Conservation (phyloP, 1,140 invertebrate genomes). For the Scaptomyza graminum region DNA sequence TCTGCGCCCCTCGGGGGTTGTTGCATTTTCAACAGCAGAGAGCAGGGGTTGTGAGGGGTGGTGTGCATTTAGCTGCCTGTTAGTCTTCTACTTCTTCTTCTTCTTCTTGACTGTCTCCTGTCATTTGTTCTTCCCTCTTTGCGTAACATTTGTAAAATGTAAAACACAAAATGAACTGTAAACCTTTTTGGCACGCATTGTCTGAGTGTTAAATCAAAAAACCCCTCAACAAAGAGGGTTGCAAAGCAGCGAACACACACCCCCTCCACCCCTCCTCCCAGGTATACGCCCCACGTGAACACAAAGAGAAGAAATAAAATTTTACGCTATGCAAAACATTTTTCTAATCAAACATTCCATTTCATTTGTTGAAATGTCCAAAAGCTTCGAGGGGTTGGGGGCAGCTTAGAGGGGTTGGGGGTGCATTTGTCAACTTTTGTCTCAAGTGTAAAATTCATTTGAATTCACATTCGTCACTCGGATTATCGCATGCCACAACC, state of each 20-base stretch:
- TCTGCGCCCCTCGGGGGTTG: slow-evolving; percentile 57
- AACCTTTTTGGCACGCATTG: slow-evolving; percentile 76
- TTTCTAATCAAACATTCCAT: slow-evolving; percentile 82
- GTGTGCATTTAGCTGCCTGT: slow-evolving; percentile 37
- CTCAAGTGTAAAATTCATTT: slow-evolving; percentile 80
- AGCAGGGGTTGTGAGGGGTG: slow-evolving; percentile 2
- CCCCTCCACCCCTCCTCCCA: slow-evolving; percentile 6
- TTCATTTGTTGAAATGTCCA: slow-evolving; percentile 57
- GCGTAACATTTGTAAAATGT: slow-evolving; percentile 58
- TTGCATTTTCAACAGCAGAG: slow-evolving; percentile 15
- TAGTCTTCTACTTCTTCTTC: slow-evolving; percentile 9
- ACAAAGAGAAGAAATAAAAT: slow-evolving; percentile 59
- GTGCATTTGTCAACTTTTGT: slow-evolving; percentile 37
- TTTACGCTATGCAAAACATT: slow-evolving; percentile 79
- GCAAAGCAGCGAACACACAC: slow-evolving; percentile 28
- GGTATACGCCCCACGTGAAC: slow-evolving; percentile 40
- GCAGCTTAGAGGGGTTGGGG: neutral
- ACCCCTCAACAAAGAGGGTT: slow-evolving; percentile 25
- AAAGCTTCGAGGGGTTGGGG: no score
- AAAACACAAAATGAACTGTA: slow-evolving; percentile 76
- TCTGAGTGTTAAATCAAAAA: slow-evolving; percentile 36
- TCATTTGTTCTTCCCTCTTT: neutral
- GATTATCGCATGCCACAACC: slow-evolving; percentile 24
- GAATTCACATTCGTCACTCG: slow-evolving; percentile 41
- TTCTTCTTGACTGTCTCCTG: slow-evolving; percentile 10